Percentiles rank a stretch among this genome's conserved stretches.
Evolutionary conservation across 2,797 vertebrate species (phyloP).

Genomic region (Xenops minutus): DNA sequence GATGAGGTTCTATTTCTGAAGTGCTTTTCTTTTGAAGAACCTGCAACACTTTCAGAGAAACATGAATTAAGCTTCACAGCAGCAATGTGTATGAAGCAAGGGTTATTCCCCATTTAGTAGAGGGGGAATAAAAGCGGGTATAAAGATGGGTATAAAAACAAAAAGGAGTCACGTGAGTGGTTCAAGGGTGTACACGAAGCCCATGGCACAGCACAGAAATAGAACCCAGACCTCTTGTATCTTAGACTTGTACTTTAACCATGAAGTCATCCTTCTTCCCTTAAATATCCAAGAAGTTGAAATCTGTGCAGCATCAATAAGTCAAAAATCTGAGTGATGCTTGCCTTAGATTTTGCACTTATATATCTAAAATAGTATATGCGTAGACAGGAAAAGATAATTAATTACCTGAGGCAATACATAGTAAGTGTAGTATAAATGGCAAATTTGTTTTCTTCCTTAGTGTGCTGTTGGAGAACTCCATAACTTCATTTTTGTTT

Average conservation of each 20-base stretch:
- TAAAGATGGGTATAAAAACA: conserved; percentile 29
- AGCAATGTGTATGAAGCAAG: not conserved
- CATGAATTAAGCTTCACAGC: not conserved
- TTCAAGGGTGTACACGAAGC: not conserved
- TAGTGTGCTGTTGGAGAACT: not conserved
- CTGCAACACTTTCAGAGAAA: not conserved
- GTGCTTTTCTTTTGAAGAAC: not conserved
- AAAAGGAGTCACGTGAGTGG: not conserved
- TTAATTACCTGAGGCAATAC: not conserved
- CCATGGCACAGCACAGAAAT: conserved; percentile 44
- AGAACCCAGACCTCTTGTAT: conserved; percentile 48
- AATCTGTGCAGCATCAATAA: not conserved
- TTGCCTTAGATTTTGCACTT: not conserved
- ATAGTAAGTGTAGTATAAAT: not conserved
- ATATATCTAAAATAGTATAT: not conserved
- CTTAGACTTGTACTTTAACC: conserved; percentile 6
- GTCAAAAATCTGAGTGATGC: not conserved
- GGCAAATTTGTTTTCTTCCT: not conserved
- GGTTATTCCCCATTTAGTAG: not conserved
- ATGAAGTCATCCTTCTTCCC: not conserved
- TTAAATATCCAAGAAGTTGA: conserved; percentile 21
- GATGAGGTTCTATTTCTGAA: conserved; percentile 10
- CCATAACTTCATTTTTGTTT: not conserved
- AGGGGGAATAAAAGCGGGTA: conserved; percentile 25
- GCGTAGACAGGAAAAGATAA: not conserved